Percentiles rank a stretch among this genome's conserved stretches.
Evolutionary conservation across 2,113 vertebrate species (phyloP).

Genomic region (Gasterosteus aculeatus): DNA sequence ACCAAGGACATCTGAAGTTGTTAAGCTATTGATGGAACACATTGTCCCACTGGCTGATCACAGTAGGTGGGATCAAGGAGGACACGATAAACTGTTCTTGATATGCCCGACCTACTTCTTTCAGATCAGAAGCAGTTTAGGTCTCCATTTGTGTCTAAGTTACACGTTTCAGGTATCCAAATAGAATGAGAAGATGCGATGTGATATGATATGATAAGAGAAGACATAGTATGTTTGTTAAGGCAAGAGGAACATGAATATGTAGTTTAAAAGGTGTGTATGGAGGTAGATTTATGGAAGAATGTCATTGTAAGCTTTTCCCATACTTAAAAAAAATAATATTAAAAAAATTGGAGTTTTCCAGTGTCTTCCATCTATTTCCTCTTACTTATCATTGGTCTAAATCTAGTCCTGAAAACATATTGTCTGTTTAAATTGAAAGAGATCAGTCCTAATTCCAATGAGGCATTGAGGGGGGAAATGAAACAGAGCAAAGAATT

Average conservation of each 20-base stretch:
- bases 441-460: conserved; percentile 44
- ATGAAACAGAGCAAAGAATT: conserved; percentile 54
- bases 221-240: no score
- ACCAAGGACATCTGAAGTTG: not conserved
- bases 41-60: not conserved
- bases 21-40: not conserved
- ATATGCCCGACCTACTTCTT: not conserved
- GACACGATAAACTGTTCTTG: not conserved
- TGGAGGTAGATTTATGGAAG: not conserved
- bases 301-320: not conserved
- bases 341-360: not conserved
- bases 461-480: conserved; percentile 45
- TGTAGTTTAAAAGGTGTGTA: no score
- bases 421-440: conserved; percentile 29
- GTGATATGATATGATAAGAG: no score
- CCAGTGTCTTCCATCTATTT: not conserved
- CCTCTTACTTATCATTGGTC: not conserved
- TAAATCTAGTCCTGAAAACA: not conserved
- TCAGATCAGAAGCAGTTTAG: not conserved
- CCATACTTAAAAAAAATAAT: not conserved
- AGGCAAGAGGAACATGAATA: not conserved
- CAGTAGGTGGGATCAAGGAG: not conserved
- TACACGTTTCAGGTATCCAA: no score
- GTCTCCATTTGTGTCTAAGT: not conserved
- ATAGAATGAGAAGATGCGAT: no score